phyloP scores from a whole-genome alignment of 2,888 invertebrate species.

The Arctia plantaginis region DNA sequence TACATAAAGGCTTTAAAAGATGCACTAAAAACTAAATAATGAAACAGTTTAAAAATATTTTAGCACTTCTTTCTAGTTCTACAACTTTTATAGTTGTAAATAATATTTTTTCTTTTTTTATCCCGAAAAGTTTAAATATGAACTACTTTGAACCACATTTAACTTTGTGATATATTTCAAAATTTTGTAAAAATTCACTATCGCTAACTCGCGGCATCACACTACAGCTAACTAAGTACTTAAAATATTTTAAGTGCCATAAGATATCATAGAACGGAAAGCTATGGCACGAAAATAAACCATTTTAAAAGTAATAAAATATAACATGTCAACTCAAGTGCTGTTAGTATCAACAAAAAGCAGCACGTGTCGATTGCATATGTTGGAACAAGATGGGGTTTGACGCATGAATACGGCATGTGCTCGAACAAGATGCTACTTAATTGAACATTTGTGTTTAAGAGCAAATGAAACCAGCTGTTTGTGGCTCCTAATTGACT shows the following conservation, averaged over 20 bases:
- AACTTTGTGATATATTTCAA: too few species aligned
- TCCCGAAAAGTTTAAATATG: not conserved
- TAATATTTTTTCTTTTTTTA: not conserved
- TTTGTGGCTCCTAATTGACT: constrained; percentile 30
- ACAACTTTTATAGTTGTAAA: not conserved
- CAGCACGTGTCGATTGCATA: constrained; percentile 53
- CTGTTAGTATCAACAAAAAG: constrained; percentile 47
- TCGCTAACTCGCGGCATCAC: too few species aligned
- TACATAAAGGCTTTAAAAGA: not conserved
- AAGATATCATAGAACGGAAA: constrained; percentile 8
- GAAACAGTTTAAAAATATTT: not conserved
- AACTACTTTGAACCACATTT: too few species aligned
- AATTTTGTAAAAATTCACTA: too few species aligned
- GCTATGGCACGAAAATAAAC: constrained; percentile 30
- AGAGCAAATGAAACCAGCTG: constrained; percentile 27
- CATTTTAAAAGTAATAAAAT: constrained; percentile 40
- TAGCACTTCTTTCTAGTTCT: not conserved
- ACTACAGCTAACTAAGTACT: not conserved
- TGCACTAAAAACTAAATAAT: not conserved
- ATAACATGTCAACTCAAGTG: constrained; percentile 44
- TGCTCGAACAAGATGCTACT: constrained; percentile 47
- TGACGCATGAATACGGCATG: constrained; percentile 50
- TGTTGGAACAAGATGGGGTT: constrained; percentile 47
- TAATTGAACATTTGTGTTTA: constrained; percentile 73
- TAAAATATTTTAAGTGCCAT: not conserved